Evolutionary conservation across 2,888 invertebrate species (phyloP).

Genomic region (Prosapia bicincta): DNA sequence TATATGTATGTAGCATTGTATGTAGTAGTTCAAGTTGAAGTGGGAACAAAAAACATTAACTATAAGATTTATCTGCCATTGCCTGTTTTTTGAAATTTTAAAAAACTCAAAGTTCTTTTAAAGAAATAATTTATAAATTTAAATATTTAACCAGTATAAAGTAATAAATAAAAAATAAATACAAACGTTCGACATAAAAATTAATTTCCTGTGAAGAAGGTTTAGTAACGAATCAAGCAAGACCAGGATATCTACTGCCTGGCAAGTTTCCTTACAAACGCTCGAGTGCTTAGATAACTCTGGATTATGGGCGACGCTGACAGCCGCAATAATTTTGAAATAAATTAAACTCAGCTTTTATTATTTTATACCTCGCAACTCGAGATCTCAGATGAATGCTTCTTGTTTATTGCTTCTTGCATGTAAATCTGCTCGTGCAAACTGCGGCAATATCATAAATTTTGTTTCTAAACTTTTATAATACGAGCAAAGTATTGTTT

Average conservation of each 20-base stretch:
- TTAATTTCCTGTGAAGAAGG: too few relatives aligned
- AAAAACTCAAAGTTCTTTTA: too few relatives aligned
- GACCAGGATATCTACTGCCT: neutral
- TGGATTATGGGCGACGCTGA: neutral
- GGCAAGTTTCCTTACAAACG: neutral
- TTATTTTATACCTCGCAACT: neutral
- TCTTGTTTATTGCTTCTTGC: neutral
- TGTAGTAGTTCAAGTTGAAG: too few relatives aligned
- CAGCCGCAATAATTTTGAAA: neutral
- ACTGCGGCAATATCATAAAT: neutral
- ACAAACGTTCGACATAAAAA: too few relatives aligned
- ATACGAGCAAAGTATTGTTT: neutral
- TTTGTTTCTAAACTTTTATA: neutral
- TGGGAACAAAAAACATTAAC: too few relatives aligned
- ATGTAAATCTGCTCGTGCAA: neutral
- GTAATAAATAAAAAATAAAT: too few relatives aligned
- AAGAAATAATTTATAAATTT: too few relatives aligned
- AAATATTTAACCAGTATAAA: too few relatives aligned
- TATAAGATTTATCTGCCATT: too few relatives aligned
- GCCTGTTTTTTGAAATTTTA: too few relatives aligned
- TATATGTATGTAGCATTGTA: too few relatives aligned
- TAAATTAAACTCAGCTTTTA: neutral
- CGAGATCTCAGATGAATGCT: neutral
- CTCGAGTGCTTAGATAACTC: neutral
- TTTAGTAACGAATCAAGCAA: too few relatives aligned